phyloP scores from a whole-genome alignment of 2,888 invertebrate species.

The Aromia moschata region DNA sequence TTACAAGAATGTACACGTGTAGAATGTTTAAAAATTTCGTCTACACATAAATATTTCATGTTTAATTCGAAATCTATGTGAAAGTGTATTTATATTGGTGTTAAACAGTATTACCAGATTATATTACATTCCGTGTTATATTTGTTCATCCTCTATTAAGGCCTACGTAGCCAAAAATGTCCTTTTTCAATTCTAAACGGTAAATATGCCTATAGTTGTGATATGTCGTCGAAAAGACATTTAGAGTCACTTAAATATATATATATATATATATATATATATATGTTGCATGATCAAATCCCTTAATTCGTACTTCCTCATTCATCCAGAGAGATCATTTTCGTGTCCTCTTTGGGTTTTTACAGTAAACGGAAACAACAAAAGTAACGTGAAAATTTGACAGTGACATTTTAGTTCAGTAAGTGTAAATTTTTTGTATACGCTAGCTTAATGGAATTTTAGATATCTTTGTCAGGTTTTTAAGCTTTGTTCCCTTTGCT shows the following conservation, averaged over 20 bases:
- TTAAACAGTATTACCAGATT: background rate
- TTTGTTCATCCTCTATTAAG: background rate
- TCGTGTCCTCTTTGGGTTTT: background rate
- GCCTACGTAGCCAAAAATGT: no score
- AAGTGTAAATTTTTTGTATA: no score
- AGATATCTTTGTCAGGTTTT: background rate
- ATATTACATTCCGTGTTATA: background rate
- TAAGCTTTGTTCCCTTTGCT: background rate
- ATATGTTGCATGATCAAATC: no score
- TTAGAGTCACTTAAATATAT: no score
- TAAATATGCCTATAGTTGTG: background rate
- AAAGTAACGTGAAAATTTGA: background rate
- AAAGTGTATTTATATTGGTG: background rate
- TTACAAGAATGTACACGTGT: no score
- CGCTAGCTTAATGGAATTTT: no score
- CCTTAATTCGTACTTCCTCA: conserved; percentile 2
- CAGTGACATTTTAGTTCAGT: background rate
- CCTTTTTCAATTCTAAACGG: background rate
- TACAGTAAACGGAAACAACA: conserved; percentile 1
- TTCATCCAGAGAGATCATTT: background rate
- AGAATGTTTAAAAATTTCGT: no score
- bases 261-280: no score
- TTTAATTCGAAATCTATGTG: background rate
- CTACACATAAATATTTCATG: no score
- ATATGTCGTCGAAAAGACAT: no score